A percentile compares a stretch with the other conserved stretches of the same genome.
Conservation (phyloP, 2,888 invertebrate genomes). For the Dascillus cervinus region DNA sequence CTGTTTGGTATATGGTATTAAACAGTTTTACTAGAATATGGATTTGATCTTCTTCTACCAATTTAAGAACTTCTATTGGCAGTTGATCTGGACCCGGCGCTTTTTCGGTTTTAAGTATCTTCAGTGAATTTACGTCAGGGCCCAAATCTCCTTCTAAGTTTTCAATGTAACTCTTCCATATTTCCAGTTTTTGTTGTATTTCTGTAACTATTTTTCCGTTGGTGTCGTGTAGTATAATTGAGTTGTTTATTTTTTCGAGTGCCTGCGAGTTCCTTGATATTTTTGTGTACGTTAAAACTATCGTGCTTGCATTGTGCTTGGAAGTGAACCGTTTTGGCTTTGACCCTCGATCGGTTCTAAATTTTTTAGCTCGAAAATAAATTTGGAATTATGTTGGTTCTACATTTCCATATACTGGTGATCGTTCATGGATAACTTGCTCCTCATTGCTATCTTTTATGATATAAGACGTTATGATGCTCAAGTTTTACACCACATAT, state of each 20-base stretch:
- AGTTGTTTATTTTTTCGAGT: no score
- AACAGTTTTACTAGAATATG: slow-evolving; percentile 10
- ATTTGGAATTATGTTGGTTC: no score
- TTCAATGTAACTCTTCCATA: slow-evolving; percentile 2
- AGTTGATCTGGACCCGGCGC: slow-evolving; percentile 16
- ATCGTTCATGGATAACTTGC: no score
- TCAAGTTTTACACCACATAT: no score
- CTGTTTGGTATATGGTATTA: slow-evolving; percentile 15
- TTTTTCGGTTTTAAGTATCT: slow-evolving; percentile 13
- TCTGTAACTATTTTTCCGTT: slow-evolving; percentile 1
- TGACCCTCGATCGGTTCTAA: no score
- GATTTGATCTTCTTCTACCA: slow-evolving; percentile 14
- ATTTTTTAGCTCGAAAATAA: no score
- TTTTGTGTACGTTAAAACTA: slow-evolving; percentile 2
- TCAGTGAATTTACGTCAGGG: slow-evolving; percentile 8
- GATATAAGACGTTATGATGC: no score
- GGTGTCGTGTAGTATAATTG: slow-evolving; percentile 1
- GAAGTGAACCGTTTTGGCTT: no score
- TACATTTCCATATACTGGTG: no score
- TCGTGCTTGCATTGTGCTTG: no score
- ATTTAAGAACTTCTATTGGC: slow-evolving; percentile 13
- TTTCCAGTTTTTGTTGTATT: slow-evolving; percentile 1
- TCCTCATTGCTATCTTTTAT: no score
- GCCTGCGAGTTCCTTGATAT: slow-evolving; percentile 1
- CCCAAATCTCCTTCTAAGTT: neutral